Conservation (phyloP, 2,113 vertebrate species). For the Psilopsiagon aurifrons region DNA sequence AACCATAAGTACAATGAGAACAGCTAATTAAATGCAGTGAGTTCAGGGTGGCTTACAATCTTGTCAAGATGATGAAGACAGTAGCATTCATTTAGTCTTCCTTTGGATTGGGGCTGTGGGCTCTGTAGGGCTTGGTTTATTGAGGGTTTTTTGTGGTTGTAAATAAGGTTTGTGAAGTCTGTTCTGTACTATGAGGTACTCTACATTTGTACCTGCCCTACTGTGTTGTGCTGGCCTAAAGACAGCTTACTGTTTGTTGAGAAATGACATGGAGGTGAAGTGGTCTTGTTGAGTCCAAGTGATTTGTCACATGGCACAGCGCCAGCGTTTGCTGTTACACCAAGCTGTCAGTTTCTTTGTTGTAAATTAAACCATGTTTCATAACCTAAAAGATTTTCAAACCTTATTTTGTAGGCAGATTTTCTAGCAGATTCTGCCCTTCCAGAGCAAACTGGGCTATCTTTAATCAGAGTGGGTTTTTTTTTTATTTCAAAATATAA, state of each 20-base stretch:
- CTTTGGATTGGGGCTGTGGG: neutral
- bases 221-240: neutral
- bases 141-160: neutral
- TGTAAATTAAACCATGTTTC: constrained; percentile 41
- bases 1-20: neutral
- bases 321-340: constrained; percentile 4
- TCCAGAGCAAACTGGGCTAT: neutral
- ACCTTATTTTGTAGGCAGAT: constrained; percentile 35
- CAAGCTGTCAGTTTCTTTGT: constrained; percentile 18
- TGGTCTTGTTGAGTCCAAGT: constrained; percentile 20
- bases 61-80: neutral
- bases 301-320: neutral
- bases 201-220: neutral
- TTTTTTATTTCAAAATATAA: constrained; percentile 20
- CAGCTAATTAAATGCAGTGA: neutral
- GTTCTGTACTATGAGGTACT: neutral
- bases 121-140: neutral
- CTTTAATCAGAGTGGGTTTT: neutral
- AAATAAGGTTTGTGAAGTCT: neutral
- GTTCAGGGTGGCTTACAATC: neutral
- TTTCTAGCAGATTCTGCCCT: neutral
- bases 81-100: neutral
- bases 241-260: constrained; percentile 29
- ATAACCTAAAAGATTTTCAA: neutral
- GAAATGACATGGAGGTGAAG: constrained; percentile 16